Conservation (phyloP, 2,797 vertebrate species). For the Anolis apletophallus region DNA sequence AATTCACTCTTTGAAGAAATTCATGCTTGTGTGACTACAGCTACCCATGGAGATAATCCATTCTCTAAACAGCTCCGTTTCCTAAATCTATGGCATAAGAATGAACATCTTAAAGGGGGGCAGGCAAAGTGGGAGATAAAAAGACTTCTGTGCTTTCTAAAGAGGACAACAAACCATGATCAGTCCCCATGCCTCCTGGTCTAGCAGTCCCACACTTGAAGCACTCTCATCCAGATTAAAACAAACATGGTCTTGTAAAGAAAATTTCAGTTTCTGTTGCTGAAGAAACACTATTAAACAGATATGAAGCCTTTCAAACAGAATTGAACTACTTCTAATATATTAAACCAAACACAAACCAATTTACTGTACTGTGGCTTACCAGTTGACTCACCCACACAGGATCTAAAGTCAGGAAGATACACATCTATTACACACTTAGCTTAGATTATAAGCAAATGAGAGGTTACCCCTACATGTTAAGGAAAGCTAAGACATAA, state of each 20-base stretch:
- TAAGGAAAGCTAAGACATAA: background rate
- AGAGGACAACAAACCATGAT: background rate
- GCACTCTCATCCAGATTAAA: conserved; percentile 3
- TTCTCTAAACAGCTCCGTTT: background rate
- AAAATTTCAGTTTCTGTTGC: background rate
- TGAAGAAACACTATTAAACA: background rate
- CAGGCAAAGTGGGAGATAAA: background rate
- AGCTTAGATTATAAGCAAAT: background rate
- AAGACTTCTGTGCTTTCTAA: background rate
- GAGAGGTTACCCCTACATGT: background rate
- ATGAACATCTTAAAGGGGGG: background rate
- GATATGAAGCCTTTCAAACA: background rate
- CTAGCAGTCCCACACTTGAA: background rate
- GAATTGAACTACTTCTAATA: background rate
- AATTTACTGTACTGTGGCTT: background rate
- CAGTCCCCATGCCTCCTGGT: background rate
- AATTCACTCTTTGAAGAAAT: background rate
- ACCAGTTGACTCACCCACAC: background rate
- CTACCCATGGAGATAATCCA: background rate
- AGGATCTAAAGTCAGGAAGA: background rate
- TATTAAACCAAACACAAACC: background rate
- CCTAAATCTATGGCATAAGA: background rate
- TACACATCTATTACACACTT: background rate
- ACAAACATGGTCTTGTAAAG: background rate
- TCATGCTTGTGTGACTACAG: background rate